Conservation (phyloP, 2,113 vertebrate genomes). For the Microcebus murinus region DNA sequence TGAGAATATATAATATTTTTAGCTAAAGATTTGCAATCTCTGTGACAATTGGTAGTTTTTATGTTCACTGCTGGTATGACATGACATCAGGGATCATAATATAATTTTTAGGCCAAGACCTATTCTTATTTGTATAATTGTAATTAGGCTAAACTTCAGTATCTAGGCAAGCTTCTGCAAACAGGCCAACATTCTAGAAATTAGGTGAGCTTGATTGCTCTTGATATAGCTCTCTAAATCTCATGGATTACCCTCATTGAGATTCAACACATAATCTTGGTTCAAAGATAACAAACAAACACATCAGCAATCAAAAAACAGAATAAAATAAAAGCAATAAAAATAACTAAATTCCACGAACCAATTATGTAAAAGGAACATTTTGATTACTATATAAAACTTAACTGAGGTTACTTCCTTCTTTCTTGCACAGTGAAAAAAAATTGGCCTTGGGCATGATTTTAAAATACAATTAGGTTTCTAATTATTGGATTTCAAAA, state of each 20-base stretch:
- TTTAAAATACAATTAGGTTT: not conserved
- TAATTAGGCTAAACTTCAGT: not conserved
- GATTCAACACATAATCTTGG: not conserved
- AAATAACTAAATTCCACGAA: not conserved
- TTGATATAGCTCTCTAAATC: not conserved
- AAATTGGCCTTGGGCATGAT: not conserved
- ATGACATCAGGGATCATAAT: not conserved
- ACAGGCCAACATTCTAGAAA: not conserved
- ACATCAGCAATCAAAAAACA: not conserved
- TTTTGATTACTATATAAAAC: not conserved
- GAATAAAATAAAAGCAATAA: not conserved
- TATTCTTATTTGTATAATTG: not conserved
- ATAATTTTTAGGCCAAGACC: too few relatives aligned
- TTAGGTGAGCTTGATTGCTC: not conserved
- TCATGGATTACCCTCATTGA: not conserved
- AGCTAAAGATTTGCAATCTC: not conserved
- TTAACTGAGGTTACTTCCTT: not conserved
- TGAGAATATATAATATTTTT: not conserved
- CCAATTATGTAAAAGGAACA: not conserved
- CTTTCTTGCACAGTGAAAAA: constrained; percentile 1
- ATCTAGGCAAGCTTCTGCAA: not conserved
- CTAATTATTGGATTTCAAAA: not conserved
- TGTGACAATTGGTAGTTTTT: not conserved
- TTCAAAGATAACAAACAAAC: not conserved
- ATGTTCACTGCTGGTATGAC: not conserved